These are phyloP conservation scores for Serrognathus titanus DNA, from an alignment of 2,888 invertebrate genomes.

Conservation along the genomic window DNA sequence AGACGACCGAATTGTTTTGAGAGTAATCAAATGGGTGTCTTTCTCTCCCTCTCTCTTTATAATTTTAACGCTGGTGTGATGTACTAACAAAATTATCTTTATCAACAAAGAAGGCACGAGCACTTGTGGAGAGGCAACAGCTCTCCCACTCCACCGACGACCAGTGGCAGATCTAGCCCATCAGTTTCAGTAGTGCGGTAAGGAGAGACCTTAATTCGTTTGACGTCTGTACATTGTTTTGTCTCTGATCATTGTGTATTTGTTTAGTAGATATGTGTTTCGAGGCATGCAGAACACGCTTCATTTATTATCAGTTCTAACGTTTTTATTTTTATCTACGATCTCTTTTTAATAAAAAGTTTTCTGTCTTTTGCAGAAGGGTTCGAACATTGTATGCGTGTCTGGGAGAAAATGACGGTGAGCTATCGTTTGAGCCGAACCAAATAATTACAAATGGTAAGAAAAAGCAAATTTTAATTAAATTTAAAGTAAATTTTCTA, in stretches of 20 bases:
- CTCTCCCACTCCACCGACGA: slow-evolving; percentile 40
- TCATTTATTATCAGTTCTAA: too few species aligned
- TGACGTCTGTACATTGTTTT: too few species aligned
- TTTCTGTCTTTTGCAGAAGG: slow-evolving; percentile 53
- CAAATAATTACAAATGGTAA: slow-evolving; percentile 96
- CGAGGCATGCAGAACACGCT: background rate
- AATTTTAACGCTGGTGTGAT: background rate
- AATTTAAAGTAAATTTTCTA: background rate
- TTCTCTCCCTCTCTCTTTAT: background rate
- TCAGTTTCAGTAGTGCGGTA: slow-evolving; percentile 35
- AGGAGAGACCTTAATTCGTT: slow-evolving; percentile 13
- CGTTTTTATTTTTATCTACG: background rate
- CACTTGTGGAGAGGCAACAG: slow-evolving; percentile 39
- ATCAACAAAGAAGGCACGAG: slow-evolving; percentile 7
- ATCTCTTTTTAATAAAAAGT: background rate
- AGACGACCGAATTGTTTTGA: too few species aligned
- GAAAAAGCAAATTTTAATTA: slow-evolving; percentile 21
- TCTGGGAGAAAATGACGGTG: slow-evolving; percentile 93
- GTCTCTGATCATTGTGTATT: background rate
- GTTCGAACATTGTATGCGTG: slow-evolving; percentile 95
- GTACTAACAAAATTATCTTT: slow-evolving; percentile 18
- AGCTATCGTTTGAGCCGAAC: slow-evolving; percentile 97
- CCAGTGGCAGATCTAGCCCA: slow-evolving; percentile 44
- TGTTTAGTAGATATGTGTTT: background rate
- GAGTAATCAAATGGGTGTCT: background rate